Evolutionary conservation across 2,113 vertebrate species (phyloP).

Genomic region (Poeciliopsis prolifica): DNA sequence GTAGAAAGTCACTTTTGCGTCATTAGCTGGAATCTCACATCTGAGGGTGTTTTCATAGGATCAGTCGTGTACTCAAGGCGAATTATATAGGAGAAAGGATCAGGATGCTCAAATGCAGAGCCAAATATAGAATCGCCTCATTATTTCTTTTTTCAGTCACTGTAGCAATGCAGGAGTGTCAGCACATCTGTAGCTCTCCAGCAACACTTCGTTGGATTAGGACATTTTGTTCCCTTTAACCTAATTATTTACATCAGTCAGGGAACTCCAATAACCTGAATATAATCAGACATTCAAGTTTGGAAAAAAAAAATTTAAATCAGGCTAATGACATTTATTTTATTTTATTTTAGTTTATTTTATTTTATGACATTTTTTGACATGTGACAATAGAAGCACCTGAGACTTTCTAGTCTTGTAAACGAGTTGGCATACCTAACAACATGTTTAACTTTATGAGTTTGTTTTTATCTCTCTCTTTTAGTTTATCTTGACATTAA

Average conservation of each 20-base stretch:
- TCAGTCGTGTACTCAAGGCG: constrained; percentile 7
- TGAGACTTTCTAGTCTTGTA: neutral
- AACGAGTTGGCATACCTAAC: neutral
- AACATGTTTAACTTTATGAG: too few relatives aligned
- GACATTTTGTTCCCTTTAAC: constrained; percentile 22
- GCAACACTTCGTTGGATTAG: constrained; percentile 3
- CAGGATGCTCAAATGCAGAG: constrained; percentile 13
- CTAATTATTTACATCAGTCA: neutral
- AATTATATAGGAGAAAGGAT: constrained; percentile 35
- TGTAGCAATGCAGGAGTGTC: constrained; percentile 14
- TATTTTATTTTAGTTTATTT: neutral
- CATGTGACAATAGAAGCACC: neutral
- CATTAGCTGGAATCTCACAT: constrained; percentile 40
- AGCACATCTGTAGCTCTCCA: constrained; percentile 21
- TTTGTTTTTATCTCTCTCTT: too few relatives aligned
- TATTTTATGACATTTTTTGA: neutral
- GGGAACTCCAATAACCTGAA: constrained; percentile 3
- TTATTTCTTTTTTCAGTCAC: constrained; percentile 34
- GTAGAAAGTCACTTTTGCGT: constrained; percentile 24
- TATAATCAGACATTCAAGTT: constrained; percentile 9
- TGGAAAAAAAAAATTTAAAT: neutral
- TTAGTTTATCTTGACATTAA: too few relatives aligned
- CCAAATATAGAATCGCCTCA: constrained; percentile 52
- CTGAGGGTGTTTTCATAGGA: constrained; percentile 21
- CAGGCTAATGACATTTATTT: neutral